A percentile compares a stretch with the other conserved stretches of the same genome.
phyloP scores from a whole-genome alignment of 1,140 invertebrate species.

The Scaptomyza montana region DNA sequence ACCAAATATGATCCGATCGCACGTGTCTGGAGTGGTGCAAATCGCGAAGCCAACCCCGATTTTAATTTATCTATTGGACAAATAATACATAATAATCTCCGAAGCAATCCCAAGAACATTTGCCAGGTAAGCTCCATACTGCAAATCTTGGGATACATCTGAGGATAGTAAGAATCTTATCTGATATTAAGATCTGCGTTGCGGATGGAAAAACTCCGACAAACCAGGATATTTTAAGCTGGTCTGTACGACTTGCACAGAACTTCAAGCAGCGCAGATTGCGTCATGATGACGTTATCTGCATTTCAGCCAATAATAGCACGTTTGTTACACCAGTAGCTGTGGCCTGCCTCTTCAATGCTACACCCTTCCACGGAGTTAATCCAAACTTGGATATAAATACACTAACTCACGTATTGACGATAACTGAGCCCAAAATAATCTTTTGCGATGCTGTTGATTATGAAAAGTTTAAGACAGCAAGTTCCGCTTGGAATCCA shows the following conservation, averaged over 20 bases:
- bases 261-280: constrained; percentile 20
- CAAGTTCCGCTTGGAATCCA: constrained; percentile 35
- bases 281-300: constrained; percentile 19
- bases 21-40: constrained; percentile 23
- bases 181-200: constrained; percentile 9
- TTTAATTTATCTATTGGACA: constrained; percentile 23
- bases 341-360: constrained; percentile 26
- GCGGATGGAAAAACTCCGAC: constrained; percentile 13
- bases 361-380: constrained; percentile 30
- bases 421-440: constrained; percentile 34
- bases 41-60: background rate
- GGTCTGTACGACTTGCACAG: constrained; percentile 19
- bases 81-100: constrained; percentile 17
- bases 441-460: constrained; percentile 44
- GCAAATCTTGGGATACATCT: too few relatives aligned
- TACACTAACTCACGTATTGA: constrained; percentile 22
- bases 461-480: constrained; percentile 30
- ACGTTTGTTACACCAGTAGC: constrained; percentile 24
- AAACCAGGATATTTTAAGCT: constrained; percentile 13
- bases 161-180: background rate
- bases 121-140: constrained; percentile 14
- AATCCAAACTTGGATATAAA: constrained; percentile 20
- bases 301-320: constrained; percentile 21
- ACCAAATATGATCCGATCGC: constrained; percentile 2
- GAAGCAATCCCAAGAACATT: constrained; percentile 9